Base-by-base conservation (phyloP, 2,113 vertebrate species). In the Epinephelus fuscoguttatus region DNA sequence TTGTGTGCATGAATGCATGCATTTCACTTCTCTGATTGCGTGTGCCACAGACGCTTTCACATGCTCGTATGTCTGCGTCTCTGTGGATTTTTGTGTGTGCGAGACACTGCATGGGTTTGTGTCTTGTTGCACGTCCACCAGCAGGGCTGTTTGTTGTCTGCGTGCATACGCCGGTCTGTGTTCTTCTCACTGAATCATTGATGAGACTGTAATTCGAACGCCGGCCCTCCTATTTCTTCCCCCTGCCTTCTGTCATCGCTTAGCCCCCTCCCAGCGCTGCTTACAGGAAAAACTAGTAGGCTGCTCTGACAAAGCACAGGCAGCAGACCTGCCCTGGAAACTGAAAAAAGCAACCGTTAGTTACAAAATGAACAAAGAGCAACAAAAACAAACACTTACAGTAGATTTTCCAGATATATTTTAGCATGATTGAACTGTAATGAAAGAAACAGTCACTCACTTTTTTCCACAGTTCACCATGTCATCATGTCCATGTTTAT, bases 151-250 rank as follows among this genome's bases (percentile, higher is more conserved):
- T 86, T 86, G 93, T 92, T 82, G 82, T 88, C 66, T 70, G 69
- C 52, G 69, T 59, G 70, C 56, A 53, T 67, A 37, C 45, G 11
- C 27, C 21, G 2, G 74, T 67, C 72, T 78, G 76, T 64, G 69
- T 75, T 87, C 87, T 40, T 50, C 79, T 69, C 70, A 57, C 80
- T 94, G 92, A 93, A 94, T 94, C 86, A 92, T 94, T 94, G 70
- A 94, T 94, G 92, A 92, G 85, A 7, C 79, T 90, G 93, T 92
- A 93, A 94, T 74, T 84, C n/a, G 84, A 93, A 86, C 82, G 13
- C 66, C 23, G 72, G 52, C 76, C 77, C 77, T 89, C 70, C 56
- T 70, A 10, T 78, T 73, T 83, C 69, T 73, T 30, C 50, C 70
- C 70, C 18, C 68, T 30, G 14, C 75, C 80, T 50, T 71, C 84